phyloP scores from a whole-genome alignment of 2,113 vertebrate genomes.

The Corydoras maculifer region DNA sequence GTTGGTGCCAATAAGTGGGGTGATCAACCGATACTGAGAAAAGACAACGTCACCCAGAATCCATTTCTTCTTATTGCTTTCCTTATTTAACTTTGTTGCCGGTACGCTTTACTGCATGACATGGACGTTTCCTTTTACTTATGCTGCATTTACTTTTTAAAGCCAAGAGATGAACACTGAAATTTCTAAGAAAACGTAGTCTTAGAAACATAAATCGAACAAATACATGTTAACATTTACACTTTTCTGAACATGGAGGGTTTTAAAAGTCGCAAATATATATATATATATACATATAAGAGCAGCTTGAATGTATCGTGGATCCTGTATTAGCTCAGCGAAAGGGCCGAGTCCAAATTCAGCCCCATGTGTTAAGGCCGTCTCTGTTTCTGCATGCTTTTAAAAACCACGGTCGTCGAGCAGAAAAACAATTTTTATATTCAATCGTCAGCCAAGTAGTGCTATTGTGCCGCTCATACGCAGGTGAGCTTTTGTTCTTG shows the following conservation, averaged over 20 bases:
- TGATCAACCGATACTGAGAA: too few species aligned
- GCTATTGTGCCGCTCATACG: constrained; percentile 52
- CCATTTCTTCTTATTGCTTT: too few species aligned
- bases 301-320: constrained; percentile 61
- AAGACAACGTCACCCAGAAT: too few species aligned
- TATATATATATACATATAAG: constrained; percentile 15
- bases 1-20: too few species aligned
- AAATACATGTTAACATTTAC: neutral
- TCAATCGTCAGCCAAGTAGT: constrained; percentile 39
- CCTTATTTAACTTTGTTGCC: too few species aligned
- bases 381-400: constrained; percentile 53
- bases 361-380: constrained; percentile 37
- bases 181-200: constrained; percentile 13
- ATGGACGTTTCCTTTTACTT: constrained; percentile 36
- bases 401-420: constrained; percentile 27
- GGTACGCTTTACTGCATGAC: constrained; percentile 43
- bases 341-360: constrained; percentile 12
- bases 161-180: constrained; percentile 41
- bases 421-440: constrained; percentile 34
- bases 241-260: too few species aligned
- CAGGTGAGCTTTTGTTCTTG: constrained; percentile 45
- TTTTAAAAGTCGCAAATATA: too few species aligned
- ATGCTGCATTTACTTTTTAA: constrained; percentile 5
- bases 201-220: constrained; percentile 51
- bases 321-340: constrained; percentile 45